These are phyloP conservation scores for Chrysolophus pictus DNA, from an alignment of 2,797 vertebrate species.

Conservation along the genomic window DNA sequence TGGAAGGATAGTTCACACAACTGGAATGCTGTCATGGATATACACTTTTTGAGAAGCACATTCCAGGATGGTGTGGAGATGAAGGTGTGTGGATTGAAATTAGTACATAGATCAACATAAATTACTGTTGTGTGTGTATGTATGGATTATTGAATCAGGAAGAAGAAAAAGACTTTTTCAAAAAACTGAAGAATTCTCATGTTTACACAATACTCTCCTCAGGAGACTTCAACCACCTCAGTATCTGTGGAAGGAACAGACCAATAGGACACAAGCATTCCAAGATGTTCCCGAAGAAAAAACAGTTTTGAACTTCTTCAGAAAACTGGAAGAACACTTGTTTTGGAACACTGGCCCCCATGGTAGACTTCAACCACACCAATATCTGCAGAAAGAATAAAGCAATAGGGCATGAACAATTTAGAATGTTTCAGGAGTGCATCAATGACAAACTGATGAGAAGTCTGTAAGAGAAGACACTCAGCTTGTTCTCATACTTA, in stretches of 20 bases:
- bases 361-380: rapidly evolving
- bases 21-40: not conserved
- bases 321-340: not conserved
- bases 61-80: not conserved
- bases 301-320: not conserved
- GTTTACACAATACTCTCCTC: too few species aligned
- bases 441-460: not conserved
- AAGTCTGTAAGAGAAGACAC: not conserved
- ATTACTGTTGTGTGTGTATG: too few species aligned
- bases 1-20: not conserved
- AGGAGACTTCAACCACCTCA: too few species aligned
- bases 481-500: not conserved
- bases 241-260: too few species aligned
- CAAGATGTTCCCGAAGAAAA: too few species aligned
- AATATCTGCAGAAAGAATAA: not conserved
- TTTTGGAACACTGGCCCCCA: not conserved
- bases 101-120: not conserved
- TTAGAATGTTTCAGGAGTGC: not conserved
- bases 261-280: too few species aligned
- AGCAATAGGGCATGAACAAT: not conserved
- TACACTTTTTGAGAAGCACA: not conserved
- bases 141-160: not conserved
- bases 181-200: too few species aligned
- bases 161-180: not conserved
- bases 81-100: not conserved